phyloP scores from a whole-genome alignment of 2,888 invertebrate species.

The Archips crataeganus region DNA sequence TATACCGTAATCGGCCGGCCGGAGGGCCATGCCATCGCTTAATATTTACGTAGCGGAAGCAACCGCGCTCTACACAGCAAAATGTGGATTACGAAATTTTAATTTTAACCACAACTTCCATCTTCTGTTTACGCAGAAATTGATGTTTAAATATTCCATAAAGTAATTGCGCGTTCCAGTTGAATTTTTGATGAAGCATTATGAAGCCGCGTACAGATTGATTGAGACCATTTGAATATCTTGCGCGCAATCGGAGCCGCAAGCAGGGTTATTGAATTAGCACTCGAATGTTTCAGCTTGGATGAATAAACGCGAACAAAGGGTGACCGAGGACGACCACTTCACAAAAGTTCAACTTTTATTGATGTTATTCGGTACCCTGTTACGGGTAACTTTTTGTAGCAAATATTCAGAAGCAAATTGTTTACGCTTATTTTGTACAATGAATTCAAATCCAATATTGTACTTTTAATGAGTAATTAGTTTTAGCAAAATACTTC shows the following conservation, averaged over 20 bases:
- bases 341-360: slow-evolving; percentile 49
- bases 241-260: slow-evolving; percentile 73
- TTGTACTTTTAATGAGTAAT: slow-evolving; percentile 24
- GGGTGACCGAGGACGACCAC: slow-evolving; percentile 53
- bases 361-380: slow-evolving; percentile 39
- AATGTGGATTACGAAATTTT: slow-evolving; percentile 75
- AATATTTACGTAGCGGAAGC: slow-evolving; percentile 79
- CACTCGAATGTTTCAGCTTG: slow-evolving; percentile 73
- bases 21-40: slow-evolving; percentile 62
- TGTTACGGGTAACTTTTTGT: slow-evolving; percentile 32
- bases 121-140: slow-evolving; percentile 75
- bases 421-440: slow-evolving; percentile 32
- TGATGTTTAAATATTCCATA: slow-evolving; percentile 79
- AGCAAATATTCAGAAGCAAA: slow-evolving; percentile 41
- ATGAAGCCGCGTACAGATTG: slow-evolving; percentile 74
- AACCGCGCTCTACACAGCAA: slow-evolving; percentile 70
- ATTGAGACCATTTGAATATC: slow-evolving; percentile 81
- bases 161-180: slow-evolving; percentile 77
- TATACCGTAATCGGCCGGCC: slow-evolving; percentile 77
- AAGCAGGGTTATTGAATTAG: slow-evolving; percentile 73
- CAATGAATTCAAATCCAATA: slow-evolving; percentile 35
- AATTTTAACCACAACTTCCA: slow-evolving; percentile 74
- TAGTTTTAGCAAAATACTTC: not conserved
- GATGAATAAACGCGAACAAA: slow-evolving; percentile 71
- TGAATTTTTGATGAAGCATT: slow-evolving; percentile 82